Evolutionary conservation across 1,140 invertebrate genomes (phyloP), one percentile per base, ranked within the genome.

Genomic region (Drosophila paulistorum): DNA sequence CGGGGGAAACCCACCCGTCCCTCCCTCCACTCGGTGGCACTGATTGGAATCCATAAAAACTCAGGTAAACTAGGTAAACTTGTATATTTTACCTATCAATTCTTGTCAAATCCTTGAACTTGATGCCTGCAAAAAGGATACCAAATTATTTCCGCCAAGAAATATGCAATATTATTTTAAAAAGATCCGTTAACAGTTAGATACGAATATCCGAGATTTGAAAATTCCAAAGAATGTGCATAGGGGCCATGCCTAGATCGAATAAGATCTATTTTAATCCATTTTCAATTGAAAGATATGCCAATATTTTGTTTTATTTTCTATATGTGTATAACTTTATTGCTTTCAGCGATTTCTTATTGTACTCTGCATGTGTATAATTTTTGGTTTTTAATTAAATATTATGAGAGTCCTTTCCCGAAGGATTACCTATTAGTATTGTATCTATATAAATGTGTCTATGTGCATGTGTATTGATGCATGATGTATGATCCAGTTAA

Each of bases 341-440:
- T 59, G 57, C 57, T 59, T 58, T 58, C 57, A 58, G 57, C 57
- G 45, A 33, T 35, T 35, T 17, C 57, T 37, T 59, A 59, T 59
- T 59, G 57, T 59, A 59, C 57, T 59, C 57, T 59, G 57, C 57
- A 59, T 58, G 30, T 58, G 55, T 37, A 58, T 35, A 35, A 14
- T 37, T 59, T 59, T 59, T 59, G 33, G 57, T 58, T 58, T 59
- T 1, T 59, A 17, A 39, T 59, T 59, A 59, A 59, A 59, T 59
- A 17, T 37, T 37, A 59, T 59, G 57, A 59, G 57, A 59, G 57
- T 59, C 57, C 57, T 59, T 59, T 33, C 57, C 55, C 55, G 55
- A 33, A 37, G 55, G 55, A 2, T 37, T 35, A 58, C 33, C 14
- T 59, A 59, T 37, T 37, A 59, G 20, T 37, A 59, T 20, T 37